Conservation (phyloP, 2,888 invertebrate species). For the Tanytarsus gracilentus region DNA sequence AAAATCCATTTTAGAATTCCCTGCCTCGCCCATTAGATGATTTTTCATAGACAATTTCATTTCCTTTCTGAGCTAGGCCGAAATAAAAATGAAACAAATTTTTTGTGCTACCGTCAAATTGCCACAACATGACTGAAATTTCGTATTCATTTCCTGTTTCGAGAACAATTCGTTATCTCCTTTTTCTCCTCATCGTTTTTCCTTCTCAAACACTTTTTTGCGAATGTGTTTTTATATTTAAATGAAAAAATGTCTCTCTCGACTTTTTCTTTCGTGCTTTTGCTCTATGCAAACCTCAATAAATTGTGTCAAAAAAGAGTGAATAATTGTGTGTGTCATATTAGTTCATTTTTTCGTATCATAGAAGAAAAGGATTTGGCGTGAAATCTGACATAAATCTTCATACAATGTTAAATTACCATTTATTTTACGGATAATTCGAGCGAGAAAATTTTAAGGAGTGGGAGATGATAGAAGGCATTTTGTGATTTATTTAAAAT, state of each 20-base stretch:
- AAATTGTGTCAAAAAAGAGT: slow-evolving; percentile 8
- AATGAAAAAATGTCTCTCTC: slow-evolving; percentile 8
- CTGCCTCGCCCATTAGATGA: no score
- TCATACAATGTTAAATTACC: no score
- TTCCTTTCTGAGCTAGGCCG: no score
- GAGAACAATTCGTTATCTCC: slow-evolving; percentile 14
- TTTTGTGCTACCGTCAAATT: background rate
- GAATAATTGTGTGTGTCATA: background rate
- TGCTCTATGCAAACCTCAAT: slow-evolving; percentile 22
- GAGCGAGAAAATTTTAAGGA: no score
- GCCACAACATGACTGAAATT: slow-evolving; percentile 1
- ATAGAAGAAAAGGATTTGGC: background rate
- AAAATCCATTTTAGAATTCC: no score
- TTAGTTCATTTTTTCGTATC: background rate
- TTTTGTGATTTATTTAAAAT: no score
- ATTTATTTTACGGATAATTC: no score
- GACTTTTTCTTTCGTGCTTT: no score
- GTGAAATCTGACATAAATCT: no score
- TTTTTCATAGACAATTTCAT: no score
- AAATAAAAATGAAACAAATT: background rate
- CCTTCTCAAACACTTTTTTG: background rate
- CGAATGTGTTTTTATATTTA: background rate
- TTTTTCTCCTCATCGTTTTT: background rate
- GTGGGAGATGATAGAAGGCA: no score
- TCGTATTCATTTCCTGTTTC: slow-evolving; percentile 19